Conservation (phyloP, 2,113 vertebrate genomes). For the Protobothrops mucrosquamatus region DNA sequence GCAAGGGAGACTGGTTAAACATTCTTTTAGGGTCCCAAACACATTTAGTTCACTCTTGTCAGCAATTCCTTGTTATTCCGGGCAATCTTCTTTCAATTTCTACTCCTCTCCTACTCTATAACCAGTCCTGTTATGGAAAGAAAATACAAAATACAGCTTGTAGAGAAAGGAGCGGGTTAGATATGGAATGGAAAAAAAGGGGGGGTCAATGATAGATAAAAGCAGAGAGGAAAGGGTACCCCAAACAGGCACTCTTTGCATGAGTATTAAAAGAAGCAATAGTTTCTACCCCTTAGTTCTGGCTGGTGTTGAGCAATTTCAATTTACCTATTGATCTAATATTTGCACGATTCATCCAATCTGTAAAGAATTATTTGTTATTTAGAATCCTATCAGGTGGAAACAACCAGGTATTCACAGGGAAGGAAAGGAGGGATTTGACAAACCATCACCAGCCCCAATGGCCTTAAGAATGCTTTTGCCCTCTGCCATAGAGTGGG, state of each 20-base stretch:
- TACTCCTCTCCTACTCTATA: neutral
- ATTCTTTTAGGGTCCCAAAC: neutral
- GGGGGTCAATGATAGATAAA: neutral
- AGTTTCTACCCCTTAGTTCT: neutral
- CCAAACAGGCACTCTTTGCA: neutral
- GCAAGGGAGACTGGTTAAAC: neutral
- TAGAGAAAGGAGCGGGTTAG: neutral
- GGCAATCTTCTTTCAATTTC: neutral
- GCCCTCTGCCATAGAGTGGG: neutral
- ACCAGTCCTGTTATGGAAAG: neutral
- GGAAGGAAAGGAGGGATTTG: neutral
- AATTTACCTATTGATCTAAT: neutral
- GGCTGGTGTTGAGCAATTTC: neutral
- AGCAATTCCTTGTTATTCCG: neutral
- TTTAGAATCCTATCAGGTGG: neutral
- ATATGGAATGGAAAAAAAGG: neutral
- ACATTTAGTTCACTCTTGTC: neutral
- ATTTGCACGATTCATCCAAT: neutral
- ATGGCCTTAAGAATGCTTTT: neutral
- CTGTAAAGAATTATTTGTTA: neutral
- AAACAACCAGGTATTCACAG: neutral
- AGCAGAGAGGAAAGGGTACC: neutral
- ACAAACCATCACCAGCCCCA: neutral
- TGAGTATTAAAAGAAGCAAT: neutral
- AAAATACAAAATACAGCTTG: neutral